Percentiles rank a stretch among this genome's conserved stretches.
phyloP scores from a whole-genome alignment of 2,797 vertebrate genomes.

The Zenarchopterus dispar region DNA sequence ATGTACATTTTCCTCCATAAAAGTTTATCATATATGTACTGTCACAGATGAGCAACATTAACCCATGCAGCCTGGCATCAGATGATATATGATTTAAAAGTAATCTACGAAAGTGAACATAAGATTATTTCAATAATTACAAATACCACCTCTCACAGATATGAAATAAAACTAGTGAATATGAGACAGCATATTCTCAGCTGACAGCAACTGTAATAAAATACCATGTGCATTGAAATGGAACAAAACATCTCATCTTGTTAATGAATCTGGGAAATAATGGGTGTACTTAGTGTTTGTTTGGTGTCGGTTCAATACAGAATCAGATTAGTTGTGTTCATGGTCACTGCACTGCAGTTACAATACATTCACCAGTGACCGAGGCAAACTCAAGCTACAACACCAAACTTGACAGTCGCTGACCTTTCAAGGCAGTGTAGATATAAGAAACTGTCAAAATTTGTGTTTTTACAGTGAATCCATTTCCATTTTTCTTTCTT shows the following conservation, averaged over 20 bases:
- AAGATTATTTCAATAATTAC: too few species aligned
- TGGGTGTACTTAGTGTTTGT: constrained; percentile 8
- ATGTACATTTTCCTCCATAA: not conserved
- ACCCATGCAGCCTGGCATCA: too few species aligned
- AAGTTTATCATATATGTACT: not conserved
- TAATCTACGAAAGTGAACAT: too few species aligned
- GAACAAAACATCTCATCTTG: not conserved
- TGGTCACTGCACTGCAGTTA: not conserved
- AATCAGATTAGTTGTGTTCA: not conserved
- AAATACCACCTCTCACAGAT: too few species aligned
- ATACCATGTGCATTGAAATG: not conserved
- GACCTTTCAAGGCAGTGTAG: constrained; percentile 7
- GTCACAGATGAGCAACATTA: too few species aligned
- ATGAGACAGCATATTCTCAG: not conserved
- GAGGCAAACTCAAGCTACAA: constrained; percentile 18
- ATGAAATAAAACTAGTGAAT: too few species aligned
- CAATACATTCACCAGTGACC: constrained; percentile 17
- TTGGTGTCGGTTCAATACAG: not conserved
- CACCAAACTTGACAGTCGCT: constrained; percentile 12
- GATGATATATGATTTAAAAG: too few species aligned
- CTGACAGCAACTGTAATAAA: not conserved
- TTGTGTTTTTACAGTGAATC: constrained; percentile 19
- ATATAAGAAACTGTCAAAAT: constrained; percentile 15
- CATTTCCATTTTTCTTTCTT: constrained; percentile 15
- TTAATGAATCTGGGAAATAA: too few species aligned